These are phyloP conservation scores for Agapornis canus DNA, from an alignment of 2,797 vertebrate species.

Conservation along the genomic window DNA sequence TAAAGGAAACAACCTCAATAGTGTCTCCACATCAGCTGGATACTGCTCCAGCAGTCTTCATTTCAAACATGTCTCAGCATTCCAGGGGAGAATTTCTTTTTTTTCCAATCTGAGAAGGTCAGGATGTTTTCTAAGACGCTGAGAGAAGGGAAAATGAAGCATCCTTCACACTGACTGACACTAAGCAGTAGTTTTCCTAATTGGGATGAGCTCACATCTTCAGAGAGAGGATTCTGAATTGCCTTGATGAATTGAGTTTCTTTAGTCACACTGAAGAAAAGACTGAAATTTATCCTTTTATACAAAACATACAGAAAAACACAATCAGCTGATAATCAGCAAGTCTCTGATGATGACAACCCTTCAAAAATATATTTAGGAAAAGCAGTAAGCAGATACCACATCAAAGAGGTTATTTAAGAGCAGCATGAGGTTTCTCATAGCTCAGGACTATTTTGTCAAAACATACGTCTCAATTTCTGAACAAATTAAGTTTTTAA, in stretches of 20 bases:
- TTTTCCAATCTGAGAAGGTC: background rate
- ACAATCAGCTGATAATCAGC: background rate
- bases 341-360: rapidly evolving
- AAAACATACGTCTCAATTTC: background rate
- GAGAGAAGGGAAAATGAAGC: background rate
- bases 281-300: background rate
- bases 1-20: background rate
- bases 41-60: background rate
- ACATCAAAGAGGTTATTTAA: background rate
- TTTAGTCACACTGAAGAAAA: background rate
- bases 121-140: background rate
- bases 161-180: background rate
- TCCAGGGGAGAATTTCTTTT: background rate
- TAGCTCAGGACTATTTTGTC: background rate
- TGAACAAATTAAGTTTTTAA: background rate
- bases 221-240: background rate
- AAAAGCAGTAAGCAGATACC: background rate
- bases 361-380: background rate
- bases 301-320: background rate
- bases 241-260: background rate
- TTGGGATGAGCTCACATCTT: background rate
- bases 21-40: background rate
- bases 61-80: background rate
- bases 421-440: background rate
- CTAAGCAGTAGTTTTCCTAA: background rate